A percentile compares a stretch with the other conserved stretches of the same genome.
phyloP scores from a whole-genome alignment of 2,888 invertebrate species.

The Paralinhomoeus sp. region DNA sequence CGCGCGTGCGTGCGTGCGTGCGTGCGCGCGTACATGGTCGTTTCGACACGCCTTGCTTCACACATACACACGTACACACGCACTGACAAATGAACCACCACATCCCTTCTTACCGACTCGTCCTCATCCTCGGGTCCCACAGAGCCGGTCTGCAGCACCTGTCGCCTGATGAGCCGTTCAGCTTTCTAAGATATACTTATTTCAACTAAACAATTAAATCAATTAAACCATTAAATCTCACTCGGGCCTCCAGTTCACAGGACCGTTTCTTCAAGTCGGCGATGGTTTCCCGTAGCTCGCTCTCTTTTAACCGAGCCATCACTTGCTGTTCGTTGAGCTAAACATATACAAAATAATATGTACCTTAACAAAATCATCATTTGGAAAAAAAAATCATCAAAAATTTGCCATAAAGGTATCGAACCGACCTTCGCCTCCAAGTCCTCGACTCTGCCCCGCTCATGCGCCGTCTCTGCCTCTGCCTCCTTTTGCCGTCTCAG shows the following conservation, averaged over 20 bases:
- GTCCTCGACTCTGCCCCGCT: background rate
- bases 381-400: background rate
- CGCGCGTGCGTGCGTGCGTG: too few relatives aligned
- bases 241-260: slow-evolving; percentile 69
- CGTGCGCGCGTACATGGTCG: too few relatives aligned
- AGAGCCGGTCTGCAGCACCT: background rate
- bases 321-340: slow-evolving; percentile 65
- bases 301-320: slow-evolving; percentile 75
- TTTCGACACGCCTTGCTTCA: too few relatives aligned
- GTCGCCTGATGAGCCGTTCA: background rate
- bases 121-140: too few relatives aligned
- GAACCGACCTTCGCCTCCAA: background rate
- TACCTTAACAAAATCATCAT: background rate
- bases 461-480: background rate
- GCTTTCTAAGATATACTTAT: slow-evolving; percentile 1
- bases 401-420: background rate
- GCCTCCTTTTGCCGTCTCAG: slow-evolving; percentile 36
- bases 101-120: too few relatives aligned
- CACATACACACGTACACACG: too few relatives aligned
- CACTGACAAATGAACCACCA: too few relatives aligned
- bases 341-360: slow-evolving; percentile 3
- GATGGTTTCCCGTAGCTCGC: slow-evolving; percentile 74
- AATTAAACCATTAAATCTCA: slow-evolving; percentile 41
- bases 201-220: background rate
- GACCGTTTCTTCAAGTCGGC: slow-evolving; percentile 81